Evolutionary conservation across 1,140 invertebrate genomes (phyloP), one percentile per base, ranked within the genome.

Genomic region (Pseudomyrmex concolor): DNA sequence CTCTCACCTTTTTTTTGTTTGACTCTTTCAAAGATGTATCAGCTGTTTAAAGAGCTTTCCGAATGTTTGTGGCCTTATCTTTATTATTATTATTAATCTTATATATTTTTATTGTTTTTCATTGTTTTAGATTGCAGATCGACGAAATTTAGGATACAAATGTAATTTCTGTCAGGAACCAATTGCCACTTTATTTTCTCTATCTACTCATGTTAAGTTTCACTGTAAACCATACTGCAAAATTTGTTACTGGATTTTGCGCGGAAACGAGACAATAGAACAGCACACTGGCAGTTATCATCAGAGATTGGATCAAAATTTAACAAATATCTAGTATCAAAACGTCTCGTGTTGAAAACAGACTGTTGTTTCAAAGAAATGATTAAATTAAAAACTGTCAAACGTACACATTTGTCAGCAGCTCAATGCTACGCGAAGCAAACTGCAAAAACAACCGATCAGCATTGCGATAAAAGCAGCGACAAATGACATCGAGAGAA

Each of bases 141-240:
- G 67, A 59, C 84, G 87, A n/a, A 55, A 45, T 51, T 81, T 89
- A 48, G 19, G 63, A 15, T 92, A 86, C 17, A 25, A 86, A 50
- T 92, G 91, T 62, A 92, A 91, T 77, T 89, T 87, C 62, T 92
- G 91, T 66, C 78, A 81, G 3, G 90, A 91, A 15, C 85, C 81
- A 64, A 86, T 92, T 17, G 91, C 91, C 9, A 92, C 91, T 17
- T 50, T 89, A 2, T 50, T 88, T 12, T 92, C 91, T 2, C 71
- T 92, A 1, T 91, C 91, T 2, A 92, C 91, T 10, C 91, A 92
- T 57, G 90, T 92, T 8, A 92, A 92, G 62, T 92, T 70, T 66
- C 91, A 92, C 63, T 85, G 84, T 22, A 83, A 68, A 17, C 83
- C 25, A 54, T 91, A 92, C 45, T 92, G 91, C 73, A 90, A 87